These are phyloP conservation scores for Nasonia oneida DNA, from an alignment of 2,888 invertebrate genomes.

Conservation along the genomic window DNA sequence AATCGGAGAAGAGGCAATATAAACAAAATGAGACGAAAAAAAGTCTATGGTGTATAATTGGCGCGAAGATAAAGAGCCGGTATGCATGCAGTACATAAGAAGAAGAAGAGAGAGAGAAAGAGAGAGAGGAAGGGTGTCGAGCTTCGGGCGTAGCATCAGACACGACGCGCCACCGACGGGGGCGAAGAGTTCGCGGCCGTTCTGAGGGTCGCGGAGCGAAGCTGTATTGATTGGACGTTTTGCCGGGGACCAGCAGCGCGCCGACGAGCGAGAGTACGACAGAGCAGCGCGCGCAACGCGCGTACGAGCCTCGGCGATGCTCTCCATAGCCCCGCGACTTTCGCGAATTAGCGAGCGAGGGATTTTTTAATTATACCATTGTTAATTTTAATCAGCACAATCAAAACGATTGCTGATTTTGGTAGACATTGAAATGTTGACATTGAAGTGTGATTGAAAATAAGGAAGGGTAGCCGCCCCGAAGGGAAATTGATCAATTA, in stretches of 20 bases:
- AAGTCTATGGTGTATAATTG: neutral
- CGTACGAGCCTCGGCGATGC: neutral
- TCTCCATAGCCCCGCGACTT: neutral
- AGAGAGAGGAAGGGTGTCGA: neutral
- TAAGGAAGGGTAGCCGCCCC: neutral
- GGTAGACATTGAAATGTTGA: neutral
- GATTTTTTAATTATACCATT: too few relatives aligned
- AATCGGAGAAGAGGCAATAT: too few relatives aligned
- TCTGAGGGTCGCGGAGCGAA: conserved; percentile 66
- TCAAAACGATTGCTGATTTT: neutral
- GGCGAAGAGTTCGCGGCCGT: conserved; percentile 11
- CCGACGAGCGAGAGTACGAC: neutral
- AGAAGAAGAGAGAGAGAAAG: neutral
- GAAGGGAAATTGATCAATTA: neutral
- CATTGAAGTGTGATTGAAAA: neutral
- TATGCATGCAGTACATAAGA: neutral
- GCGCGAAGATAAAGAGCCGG: neutral
- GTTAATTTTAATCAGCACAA: too few relatives aligned
- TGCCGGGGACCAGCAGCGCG: conserved; percentile 70
- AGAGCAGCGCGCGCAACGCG: conserved; percentile 15
- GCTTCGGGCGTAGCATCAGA: conserved; percentile 29
- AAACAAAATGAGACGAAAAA: neutral
- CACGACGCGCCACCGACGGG: conserved; percentile 26
- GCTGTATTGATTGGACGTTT: conserved; percentile 78
- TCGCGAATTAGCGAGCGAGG: too few relatives aligned